These are phyloP conservation scores for Corydoras maculifer DNA, from an alignment of 2,113 vertebrate genomes.

Conservation along the genomic window DNA sequence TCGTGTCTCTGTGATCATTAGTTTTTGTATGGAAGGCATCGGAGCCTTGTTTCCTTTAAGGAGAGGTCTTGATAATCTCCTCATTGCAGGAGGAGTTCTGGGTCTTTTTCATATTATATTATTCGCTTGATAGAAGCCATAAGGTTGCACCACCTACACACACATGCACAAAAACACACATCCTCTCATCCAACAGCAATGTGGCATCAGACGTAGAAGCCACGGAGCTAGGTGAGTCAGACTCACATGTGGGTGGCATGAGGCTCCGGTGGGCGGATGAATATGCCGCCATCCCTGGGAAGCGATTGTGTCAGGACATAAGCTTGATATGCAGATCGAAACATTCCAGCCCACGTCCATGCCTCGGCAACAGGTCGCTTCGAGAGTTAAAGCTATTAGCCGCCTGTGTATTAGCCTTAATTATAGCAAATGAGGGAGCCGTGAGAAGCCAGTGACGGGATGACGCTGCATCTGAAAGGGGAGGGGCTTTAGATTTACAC, in stretches of 20 bases:
- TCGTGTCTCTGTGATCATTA: constrained; percentile 28
- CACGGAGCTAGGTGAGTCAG: constrained; percentile 63
- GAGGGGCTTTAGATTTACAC: background rate
- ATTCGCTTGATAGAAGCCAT: constrained; percentile 64
- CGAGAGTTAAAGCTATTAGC: constrained; percentile 42
- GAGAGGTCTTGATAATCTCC: constrained; percentile 25
- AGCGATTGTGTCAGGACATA: constrained; percentile 62
- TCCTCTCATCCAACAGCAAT: constrained; percentile 54
- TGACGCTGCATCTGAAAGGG: constrained; percentile 18
- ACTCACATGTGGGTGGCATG: constrained; percentile 66
- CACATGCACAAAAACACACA: constrained; percentile 30
- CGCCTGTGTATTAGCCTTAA: constrained; percentile 38
- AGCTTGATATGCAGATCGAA: constrained; percentile 60
- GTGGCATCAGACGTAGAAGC: constrained; percentile 49
- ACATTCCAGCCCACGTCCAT: constrained; percentile 39
- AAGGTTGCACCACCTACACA: constrained; percentile 64
- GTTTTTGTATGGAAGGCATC: constrained; percentile 11
- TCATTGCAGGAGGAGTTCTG: constrained; percentile 27
- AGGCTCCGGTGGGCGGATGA: constrained; percentile 66
- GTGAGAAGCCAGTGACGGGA: constrained; percentile 17
- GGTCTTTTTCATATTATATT: constrained; percentile 40
- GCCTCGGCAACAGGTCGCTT: constrained; percentile 38
- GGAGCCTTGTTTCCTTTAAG: constrained; percentile 26
- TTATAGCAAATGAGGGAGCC: constrained; percentile 41
- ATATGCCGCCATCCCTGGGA: constrained; percentile 63